Evolutionary conservation across 2,797 vertebrate genomes (phyloP).

Genomic region (Pelobates cultripes): DNA sequence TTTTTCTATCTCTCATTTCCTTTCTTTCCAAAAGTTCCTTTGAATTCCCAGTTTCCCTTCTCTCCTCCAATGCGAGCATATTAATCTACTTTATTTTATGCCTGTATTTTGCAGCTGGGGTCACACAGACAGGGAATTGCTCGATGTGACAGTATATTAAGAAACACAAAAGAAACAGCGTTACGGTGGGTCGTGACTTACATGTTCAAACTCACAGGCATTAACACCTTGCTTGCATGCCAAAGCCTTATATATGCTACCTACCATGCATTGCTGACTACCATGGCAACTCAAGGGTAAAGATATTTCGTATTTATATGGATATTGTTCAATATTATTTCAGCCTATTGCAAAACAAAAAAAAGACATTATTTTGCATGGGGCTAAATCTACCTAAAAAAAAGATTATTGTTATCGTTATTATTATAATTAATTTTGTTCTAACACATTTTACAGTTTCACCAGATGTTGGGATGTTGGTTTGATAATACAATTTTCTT

Average conservation of each 20-base stretch:
- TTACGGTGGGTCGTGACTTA: neutral
- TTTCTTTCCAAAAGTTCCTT: neutral
- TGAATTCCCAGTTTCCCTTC: conserved; percentile 4
- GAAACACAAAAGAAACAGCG: neutral
- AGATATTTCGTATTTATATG: too few relatives aligned
- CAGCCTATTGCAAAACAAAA: too few relatives aligned
- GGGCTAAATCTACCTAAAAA: too few relatives aligned
- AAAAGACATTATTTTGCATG: too few relatives aligned
- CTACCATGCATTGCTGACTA: too few relatives aligned
- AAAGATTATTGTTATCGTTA: too few relatives aligned
- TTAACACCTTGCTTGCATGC: neutral
- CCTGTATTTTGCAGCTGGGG: conserved; percentile 5
- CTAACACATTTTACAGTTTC: neutral
- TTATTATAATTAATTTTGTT: too few relatives aligned
- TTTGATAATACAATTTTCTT: neutral
- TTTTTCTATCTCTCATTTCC: neutral
- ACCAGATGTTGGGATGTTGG: neutral
- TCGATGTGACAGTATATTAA: neutral
- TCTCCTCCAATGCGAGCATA: neutral
- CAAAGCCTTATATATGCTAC: neutral
- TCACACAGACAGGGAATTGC: neutral
- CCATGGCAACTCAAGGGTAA: too few relatives aligned
- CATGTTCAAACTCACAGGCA: neutral
- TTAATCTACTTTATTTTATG: neutral
- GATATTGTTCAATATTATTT: too few relatives aligned